phyloP scores from a whole-genome alignment of 2,113 vertebrate species.

The Indri indri region DNA sequence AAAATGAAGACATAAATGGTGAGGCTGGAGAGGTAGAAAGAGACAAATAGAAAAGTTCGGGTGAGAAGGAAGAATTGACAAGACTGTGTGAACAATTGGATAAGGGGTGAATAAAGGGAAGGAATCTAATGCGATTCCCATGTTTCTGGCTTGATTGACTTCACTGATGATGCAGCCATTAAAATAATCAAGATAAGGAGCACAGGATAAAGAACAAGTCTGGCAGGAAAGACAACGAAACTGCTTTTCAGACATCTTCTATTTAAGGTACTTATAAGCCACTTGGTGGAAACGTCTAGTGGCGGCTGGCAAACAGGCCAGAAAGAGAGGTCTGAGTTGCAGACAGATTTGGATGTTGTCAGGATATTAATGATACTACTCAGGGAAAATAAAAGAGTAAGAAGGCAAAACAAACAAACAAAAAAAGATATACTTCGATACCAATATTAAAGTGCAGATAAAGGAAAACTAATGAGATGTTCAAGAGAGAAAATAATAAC shows the following conservation, averaged over 20 bases:
- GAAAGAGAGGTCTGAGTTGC: neutral
- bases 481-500: neutral
- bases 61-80: neutral
- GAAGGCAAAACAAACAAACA: neutral
- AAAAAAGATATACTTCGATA: neutral
- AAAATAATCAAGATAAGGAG: slow-evolving; percentile 27
- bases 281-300: neutral
- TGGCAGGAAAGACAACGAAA: slow-evolving; percentile 27
- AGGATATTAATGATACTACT: neutral
- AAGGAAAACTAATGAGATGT: slow-evolving; percentile 18
- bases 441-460: neutral
- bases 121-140: neutral
- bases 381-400: slow-evolving; percentile 17
- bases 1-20: neutral
- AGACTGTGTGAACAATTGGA: neutral
- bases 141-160: slow-evolving; percentile 13
- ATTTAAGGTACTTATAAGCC: slow-evolving; percentile 13
- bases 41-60: neutral
- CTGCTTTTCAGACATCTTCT: neutral
- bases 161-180: neutral
- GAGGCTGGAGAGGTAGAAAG: neutral
- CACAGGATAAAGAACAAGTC: slow-evolving; percentile 4
- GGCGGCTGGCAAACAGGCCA: neutral
- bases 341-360: neutral
- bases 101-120: neutral